These are phyloP conservation scores for Geococcyx californianus DNA, from an alignment of 2,113 vertebrate species.

Conservation along the genomic window DNA sequence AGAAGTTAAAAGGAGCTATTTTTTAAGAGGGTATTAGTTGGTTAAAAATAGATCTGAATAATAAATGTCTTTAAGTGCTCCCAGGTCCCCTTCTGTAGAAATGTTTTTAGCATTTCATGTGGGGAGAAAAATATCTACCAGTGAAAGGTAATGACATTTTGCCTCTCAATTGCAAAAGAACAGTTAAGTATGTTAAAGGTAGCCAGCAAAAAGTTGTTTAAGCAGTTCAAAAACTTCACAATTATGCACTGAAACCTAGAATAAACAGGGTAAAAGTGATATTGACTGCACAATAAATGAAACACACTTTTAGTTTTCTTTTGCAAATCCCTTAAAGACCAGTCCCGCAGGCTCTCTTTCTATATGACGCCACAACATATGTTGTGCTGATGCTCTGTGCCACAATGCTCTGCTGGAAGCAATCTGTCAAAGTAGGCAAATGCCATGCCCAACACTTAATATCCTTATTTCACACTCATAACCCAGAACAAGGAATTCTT, in stretches of 20 bases:
- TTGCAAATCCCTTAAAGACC: background rate
- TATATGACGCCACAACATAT: background rate
- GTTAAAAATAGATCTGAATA: constrained; percentile 56
- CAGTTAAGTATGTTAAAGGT: background rate
- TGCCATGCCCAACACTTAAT: background rate
- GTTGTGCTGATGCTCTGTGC: background rate
- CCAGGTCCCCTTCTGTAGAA: background rate
- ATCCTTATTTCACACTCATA: background rate
- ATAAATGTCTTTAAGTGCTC: constrained; percentile 23
- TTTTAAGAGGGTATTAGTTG: background rate
- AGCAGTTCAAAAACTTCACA: background rate
- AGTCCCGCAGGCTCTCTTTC: background rate
- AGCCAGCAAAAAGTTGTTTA: background rate
- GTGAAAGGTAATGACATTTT: constrained; percentile 1
- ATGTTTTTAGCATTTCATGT: constrained; percentile 2
- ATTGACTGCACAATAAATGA: background rate
- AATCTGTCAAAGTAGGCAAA: background rate
- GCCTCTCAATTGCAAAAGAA: background rate
- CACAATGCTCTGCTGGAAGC: constrained; percentile 1
- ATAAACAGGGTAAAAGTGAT: background rate
- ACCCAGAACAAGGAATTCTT: background rate
- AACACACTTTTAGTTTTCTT: background rate
- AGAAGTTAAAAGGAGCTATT: background rate
- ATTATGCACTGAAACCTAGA: background rate
- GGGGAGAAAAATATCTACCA: background rate